These are phyloP conservation scores for Pristionchus japonicus DNA, from an alignment of 2,888 invertebrate species.

Conservation along the genomic window DNA sequence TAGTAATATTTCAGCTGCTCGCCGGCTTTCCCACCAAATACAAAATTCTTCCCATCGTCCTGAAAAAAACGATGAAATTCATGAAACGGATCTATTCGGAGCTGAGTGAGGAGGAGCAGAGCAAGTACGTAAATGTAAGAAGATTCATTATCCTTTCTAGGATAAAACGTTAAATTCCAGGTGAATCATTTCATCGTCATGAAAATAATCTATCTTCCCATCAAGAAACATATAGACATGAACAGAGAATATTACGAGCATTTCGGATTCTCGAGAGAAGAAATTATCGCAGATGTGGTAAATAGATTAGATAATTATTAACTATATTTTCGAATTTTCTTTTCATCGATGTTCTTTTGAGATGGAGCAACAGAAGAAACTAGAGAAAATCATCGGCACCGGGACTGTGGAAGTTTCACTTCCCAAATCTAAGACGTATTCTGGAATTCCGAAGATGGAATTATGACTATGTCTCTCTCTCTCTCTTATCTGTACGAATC, in stretches of 20 bases:
- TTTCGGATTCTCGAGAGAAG: neutral
- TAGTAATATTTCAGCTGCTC: neutral
- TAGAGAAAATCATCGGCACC: too few species aligned
- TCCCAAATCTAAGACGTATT: too few species aligned
- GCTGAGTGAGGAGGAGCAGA: neutral
- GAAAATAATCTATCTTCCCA: neutral
- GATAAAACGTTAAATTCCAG: neutral
- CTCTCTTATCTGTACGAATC: too few species aligned
- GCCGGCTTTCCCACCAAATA: neutral
- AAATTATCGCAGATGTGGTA: neutral
- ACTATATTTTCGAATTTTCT: neutral
- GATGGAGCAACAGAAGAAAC: neutral
- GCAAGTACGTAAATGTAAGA: neutral
- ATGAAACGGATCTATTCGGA: neutral
- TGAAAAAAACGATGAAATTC: neutral
- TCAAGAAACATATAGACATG: neutral
- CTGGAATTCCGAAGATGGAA: too few species aligned
- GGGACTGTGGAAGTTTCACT: too few species aligned
- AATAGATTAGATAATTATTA: too few species aligned
- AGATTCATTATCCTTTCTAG: neutral
- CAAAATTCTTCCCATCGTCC: neutral
- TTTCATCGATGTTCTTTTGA: neutral
- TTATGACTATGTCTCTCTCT: too few species aligned
- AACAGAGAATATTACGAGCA: neutral
- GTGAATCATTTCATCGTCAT: neutral